Base-by-base conservation (phyloP, 1,140 invertebrate genomes). In the Idris sp. region DNA sequence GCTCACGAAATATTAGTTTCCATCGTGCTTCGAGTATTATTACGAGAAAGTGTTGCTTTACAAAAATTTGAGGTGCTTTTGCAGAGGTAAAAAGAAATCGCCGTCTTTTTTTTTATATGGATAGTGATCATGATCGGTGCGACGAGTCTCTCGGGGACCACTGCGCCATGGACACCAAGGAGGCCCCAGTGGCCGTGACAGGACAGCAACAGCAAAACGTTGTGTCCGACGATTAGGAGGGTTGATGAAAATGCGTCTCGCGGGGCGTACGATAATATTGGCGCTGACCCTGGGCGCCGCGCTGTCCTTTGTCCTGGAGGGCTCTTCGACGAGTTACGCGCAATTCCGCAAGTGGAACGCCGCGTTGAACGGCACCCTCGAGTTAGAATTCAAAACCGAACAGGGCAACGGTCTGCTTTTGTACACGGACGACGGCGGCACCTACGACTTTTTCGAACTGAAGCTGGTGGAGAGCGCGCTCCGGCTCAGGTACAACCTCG, bases 361-460 rank as follows among this genome's bases (percentile, higher is more conserved):
- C 4, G 93, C 91, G 0, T 85, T 94, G 1, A 96, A 96, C 82
- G 94, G 94, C 6, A 94, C 92, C n/a, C 85, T 98, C 4, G 94
- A 96, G 81, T 91, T 98, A 76, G 96, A 98, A 83, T 97, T 98
- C 87, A 95, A 95, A 87, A 98, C 96, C 2, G 92, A 94, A 48
- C 93, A 95, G 82, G 94, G 94, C 0, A 96, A 96, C 86, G 96
- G 95, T 4, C 85, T 97, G 54, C 87, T 98, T 10, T 88, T 98
- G 31, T 98, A 98, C 85, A 97, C 96, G 0, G 96, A 98, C 83
- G 97, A 98, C 83, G 96, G 96, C 3, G 95, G 95, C 7, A 95
- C 93, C 10, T 95, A 96, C 79, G 96, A 98, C 84, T 99, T 98
- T 88, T 96, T 98, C 84, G 96, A 98, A 87, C 86, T 98, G 41